Conservation (phyloP, 2,888 invertebrate species). For the Drosophila bunnanda region DNA sequence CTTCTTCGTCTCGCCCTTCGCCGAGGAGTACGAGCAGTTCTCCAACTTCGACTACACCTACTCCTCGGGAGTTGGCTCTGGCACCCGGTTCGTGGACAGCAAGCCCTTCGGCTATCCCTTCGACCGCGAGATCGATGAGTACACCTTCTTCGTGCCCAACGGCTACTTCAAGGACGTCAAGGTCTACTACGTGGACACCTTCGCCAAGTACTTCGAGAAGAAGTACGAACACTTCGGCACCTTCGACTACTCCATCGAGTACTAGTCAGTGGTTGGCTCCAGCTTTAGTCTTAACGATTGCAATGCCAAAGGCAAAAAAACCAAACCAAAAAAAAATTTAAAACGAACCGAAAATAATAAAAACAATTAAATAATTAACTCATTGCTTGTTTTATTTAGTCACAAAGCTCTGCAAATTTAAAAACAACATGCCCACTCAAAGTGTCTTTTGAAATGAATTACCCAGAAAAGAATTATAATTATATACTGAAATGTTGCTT, state of each 20-base stretch:
- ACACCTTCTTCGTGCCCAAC: conserved; percentile 88
- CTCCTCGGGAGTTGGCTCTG: conserved; percentile 86
- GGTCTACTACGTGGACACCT: conserved; percentile 87
- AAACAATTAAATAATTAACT: not conserved
- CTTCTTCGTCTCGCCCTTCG: conserved; percentile 87
- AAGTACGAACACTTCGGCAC: conserved; percentile 74
- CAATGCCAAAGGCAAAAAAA: conserved; percentile 24
- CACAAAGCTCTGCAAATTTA: not conserved
- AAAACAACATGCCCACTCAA: not conserved
- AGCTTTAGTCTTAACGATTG: conserved; percentile 14
- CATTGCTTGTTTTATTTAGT: not conserved
- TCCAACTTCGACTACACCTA: conserved; percentile 85
- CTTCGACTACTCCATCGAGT: conserved; percentile 74
- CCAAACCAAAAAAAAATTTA: conserved; percentile 21
- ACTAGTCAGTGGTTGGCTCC: conserved; percentile 38
- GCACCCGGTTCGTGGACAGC: conserved; percentile 86
- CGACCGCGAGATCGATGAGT: conserved; percentile 88
- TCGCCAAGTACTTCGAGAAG: conserved; percentile 71
- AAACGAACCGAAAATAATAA: conserved; percentile 13
- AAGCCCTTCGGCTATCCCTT: conserved; percentile 90
- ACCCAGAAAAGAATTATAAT: not conserved
- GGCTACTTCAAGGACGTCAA: conserved; percentile 88
- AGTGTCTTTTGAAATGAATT: not conserved
- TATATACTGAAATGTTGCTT: not conserved
- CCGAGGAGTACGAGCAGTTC: conserved; percentile 85